Evolutionary conservation across 2,113 vertebrate species (phyloP).

Genomic region (Cinclus mexicanus): DNA sequence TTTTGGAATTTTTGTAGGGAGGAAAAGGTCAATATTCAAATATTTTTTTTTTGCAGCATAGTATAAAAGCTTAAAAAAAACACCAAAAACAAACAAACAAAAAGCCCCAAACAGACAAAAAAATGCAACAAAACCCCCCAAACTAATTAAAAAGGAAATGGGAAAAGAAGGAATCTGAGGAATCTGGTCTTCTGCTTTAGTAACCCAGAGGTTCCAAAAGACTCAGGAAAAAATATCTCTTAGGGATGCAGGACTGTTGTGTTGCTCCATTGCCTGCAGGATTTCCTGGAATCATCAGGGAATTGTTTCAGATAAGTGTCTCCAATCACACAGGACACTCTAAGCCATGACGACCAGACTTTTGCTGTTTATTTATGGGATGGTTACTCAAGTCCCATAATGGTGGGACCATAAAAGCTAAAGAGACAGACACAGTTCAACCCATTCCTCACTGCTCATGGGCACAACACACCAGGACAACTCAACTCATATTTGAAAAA

Average conservation of each 20-base stretch:
- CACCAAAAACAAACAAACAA: neutral
- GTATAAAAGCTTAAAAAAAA: neutral
- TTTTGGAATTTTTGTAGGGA: neutral
- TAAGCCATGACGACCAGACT: accelerated
- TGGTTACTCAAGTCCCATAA: neutral
- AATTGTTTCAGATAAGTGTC: neutral
- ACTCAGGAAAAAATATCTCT: neutral
- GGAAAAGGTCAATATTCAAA: neutral
- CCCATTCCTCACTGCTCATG: neutral
- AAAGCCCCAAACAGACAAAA: neutral
- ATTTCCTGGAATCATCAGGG: neutral
- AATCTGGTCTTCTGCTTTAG: neutral
- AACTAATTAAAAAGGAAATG: neutral
- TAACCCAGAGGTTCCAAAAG: neutral
- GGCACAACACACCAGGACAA: neutral
- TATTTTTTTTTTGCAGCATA: neutral
- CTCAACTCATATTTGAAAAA: neutral
- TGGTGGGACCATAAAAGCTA: neutral
- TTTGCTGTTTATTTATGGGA: neutral
- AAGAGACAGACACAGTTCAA: neutral
- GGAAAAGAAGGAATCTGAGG: neutral
- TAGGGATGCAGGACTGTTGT: neutral
- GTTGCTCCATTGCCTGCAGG: neutral
- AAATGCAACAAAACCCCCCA: neutral
- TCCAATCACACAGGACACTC: accelerated